phyloP scores from a whole-genome alignment of 2,113 vertebrate species.

The Carassius gibelio region DNA sequence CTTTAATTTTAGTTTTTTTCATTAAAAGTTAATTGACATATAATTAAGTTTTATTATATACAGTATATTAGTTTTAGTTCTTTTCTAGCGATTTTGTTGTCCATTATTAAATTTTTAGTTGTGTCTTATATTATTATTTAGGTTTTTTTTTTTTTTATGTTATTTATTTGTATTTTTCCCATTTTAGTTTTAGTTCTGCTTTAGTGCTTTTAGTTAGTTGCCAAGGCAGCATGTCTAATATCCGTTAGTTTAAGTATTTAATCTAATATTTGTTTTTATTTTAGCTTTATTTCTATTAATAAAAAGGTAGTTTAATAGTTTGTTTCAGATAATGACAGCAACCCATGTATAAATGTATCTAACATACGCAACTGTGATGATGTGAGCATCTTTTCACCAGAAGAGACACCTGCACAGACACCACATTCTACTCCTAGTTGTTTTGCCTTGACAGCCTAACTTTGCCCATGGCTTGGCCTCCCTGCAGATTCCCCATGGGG shows the following conservation, averaged over 20 bases:
- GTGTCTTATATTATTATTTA: neutral
- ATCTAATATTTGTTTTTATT: neutral
- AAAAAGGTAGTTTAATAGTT: neutral
- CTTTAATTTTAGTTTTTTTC: neutral
- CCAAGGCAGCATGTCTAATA: too few relatives aligned
- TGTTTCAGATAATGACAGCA: neutral
- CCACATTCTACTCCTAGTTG: slow-evolving; percentile 59
- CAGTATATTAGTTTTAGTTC: too few relatives aligned
- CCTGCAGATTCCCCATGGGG: slow-evolving; percentile 96
- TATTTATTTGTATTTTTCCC: neutral
- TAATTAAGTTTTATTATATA: too few relatives aligned
- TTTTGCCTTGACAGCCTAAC: slow-evolving; percentile 84
- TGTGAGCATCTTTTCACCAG: neutral
- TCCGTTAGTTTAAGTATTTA: neutral
- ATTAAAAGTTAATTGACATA: too few relatives aligned
- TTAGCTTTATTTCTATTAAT: neutral
- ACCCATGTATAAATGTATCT: neutral
- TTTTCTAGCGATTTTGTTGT: too few relatives aligned
- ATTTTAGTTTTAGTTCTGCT: neutral
- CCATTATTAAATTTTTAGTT: neutral
- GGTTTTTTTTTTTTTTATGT: neutral
- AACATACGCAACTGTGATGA: neutral
- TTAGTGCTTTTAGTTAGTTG: neutral
- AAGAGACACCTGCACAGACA: slow-evolving; percentile 28
- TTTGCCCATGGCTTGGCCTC: slow-evolving; percentile 91